A percentile compares a stretch with the other conserved stretches of the same genome.
Evolutionary conservation across 2,797 vertebrate species (phyloP).

Genomic region (Sebastes goodei): DNA sequence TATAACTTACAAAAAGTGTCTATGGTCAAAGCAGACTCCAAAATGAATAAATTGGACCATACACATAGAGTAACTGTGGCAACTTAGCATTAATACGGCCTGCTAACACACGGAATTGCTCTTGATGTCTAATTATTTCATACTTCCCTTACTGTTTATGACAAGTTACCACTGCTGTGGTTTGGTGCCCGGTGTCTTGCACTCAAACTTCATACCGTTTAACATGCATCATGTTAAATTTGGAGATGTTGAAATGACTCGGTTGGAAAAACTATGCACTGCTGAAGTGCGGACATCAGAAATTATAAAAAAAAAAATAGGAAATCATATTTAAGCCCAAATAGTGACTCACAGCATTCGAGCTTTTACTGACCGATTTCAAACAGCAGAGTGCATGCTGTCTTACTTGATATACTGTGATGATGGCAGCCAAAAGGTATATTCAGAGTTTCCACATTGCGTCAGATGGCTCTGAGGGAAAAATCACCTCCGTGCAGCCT

Average conservation of each 20-base stretch:
- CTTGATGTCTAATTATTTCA: constrained; percentile 10
- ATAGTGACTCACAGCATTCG: background rate
- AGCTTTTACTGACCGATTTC: background rate
- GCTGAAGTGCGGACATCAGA: background rate
- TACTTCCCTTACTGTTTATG: background rate
- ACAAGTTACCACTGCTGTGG: background rate
- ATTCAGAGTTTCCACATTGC: constrained; percentile 40
- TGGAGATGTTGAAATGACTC: background rate
- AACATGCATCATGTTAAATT: background rate
- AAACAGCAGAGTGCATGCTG: background rate
- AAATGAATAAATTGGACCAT: background rate
- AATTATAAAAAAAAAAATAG: background rate
- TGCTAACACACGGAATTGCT: background rate
- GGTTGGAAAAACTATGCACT: background rate
- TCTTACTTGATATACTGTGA: background rate
- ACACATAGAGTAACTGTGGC: background rate
- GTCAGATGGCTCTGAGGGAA: constrained; percentile 8
- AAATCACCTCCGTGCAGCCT: background rate
- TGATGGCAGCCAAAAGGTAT: background rate
- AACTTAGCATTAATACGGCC: background rate
- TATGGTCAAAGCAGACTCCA: background rate
- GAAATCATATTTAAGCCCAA: background rate
- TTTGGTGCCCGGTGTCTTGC: background rate
- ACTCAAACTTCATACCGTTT: background rate
- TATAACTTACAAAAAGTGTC: background rate